Evolutionary conservation across 2,888 invertebrate species (phyloP), one percentile per base, ranked within the genome.

Genomic region (Punctoribates punctum): DNA sequence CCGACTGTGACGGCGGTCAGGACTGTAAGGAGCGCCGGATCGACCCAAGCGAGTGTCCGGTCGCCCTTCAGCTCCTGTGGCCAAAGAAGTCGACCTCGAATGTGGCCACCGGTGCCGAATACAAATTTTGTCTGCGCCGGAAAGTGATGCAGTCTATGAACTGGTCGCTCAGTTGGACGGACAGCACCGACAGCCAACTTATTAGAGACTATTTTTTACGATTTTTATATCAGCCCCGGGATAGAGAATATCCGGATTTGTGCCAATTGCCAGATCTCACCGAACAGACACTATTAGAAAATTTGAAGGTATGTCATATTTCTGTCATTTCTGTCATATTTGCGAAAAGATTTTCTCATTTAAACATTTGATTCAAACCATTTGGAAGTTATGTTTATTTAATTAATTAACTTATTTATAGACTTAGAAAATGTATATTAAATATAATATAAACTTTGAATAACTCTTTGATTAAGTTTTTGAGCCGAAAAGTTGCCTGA

Each of bases 241-340:
- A 94, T 85, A 89, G 94, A 81, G 96, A 96, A 83, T 96, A 96
- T 85, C 94, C 96, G 9, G 96, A 97, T 85, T 87, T 97, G 81
- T 96, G 96, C 84, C 95, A 95, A 85, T 86, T 96, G 82, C 96
- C 96, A 17, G 95, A 96, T 85, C 88, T 97, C 79, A 96, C 96
- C 83, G 96, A 96, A 85, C 91, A 91, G 84, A 95, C 96, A 1
- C 86, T 96, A 74, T 85, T 96, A 81, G 94, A 94, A 83, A 96
- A 96, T 87, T 87, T 97, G 79, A 87, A 91, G 81, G 83, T 83
- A 67, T 75, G 83, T 46, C 60, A 70, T 54, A 54, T 1, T 20
- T 34, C 11, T 17, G 15, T 5, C 42, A 4, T 0, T 57, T n/a
- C 11, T 42, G 42, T 11, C 11, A 42, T 9, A 5, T 42, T 5